Base-by-base conservation (phyloP, 2,888 invertebrate genomes). In the Drosophila kuntzei region DNA sequence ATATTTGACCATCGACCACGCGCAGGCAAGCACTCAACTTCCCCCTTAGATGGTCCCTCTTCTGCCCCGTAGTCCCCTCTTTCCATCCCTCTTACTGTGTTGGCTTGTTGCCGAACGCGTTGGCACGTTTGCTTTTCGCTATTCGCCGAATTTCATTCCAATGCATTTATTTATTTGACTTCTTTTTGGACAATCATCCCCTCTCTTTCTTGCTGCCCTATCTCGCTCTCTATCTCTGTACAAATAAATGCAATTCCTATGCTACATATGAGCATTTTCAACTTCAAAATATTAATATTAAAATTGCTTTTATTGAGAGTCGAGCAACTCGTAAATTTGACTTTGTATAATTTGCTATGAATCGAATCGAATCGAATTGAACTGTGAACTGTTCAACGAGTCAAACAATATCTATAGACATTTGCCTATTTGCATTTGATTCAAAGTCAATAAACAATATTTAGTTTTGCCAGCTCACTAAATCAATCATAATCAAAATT, bases 141-240 rank as follows among this genome's bases (percentile, higher is more conserved):
- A 59, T 59, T 64, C 71, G 62, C 57, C 39, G 59, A 64, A 71
- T 71, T 77, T 72, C 64, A 76, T 71, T 84, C 53, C 70, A 63
- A 67, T 84, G 89, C 87, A 88, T 80, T 88, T 85, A 87, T 89
- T 89, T 85, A 88, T 83, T 87, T 85, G 84, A 88, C 84, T 84
- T 73, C 55, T 54, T 79, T 76, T 54, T 65, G 55, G n/a, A 39
- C 39, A 18, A 22, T 55, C 43, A 7, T 11, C 11, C 20, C 22
- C 32, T 32, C 20, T 14, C 12, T 7, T 11, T 6, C 16, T 20
- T 22, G 4, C 7, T 16, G 14, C 14, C 20, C 25, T 6, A 0
- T 44, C 11, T 34, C 6, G 11, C 2, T 16, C 44, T 36, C 12
- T 36, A n/a, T 36, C 36, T 34, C 22, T 58, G 54, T 61, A 70